Evolutionary conservation across 2,888 invertebrate genomes (phyloP).

Genomic region (Eumacrocentrus americanus): DNA sequence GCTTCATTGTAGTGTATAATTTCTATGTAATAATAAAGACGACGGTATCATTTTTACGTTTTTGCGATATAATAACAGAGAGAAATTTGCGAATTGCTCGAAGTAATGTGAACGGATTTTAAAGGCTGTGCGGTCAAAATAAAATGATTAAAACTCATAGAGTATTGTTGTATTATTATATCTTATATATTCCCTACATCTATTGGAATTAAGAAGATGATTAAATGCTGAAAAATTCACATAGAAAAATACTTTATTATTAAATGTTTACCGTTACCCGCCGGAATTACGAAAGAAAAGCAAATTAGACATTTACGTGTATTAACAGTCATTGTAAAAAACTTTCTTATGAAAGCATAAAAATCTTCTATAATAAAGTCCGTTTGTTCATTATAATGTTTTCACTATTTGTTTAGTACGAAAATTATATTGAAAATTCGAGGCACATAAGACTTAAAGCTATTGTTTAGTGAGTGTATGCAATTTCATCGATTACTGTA

Average conservation of each 20-base stretch:
- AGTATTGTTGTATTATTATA: constrained; percentile 14
- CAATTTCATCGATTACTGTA: too few species aligned
- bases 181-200: neutral
- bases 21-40: neutral
- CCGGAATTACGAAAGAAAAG: neutral
- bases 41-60: constrained; percentile 33
- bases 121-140: constrained; percentile 60
- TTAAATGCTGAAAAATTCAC: constrained; percentile 13
- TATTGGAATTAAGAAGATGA: constrained; percentile 9
- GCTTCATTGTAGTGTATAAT: constrained; percentile 20
- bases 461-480: too few species aligned
- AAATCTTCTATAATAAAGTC: too few species aligned
- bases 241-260: constrained; percentile 42
- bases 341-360: too few species aligned
- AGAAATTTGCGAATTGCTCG: constrained; percentile 39
- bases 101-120: constrained; percentile 52
- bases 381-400: neutral
- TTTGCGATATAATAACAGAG: constrained; percentile 32
- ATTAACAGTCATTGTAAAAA: neutral
- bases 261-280: neutral
- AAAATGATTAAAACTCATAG: constrained; percentile 50
- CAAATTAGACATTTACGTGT: constrained; percentile 3
- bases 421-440: neutral
- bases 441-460: neutral
- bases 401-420: constrained; percentile 1